Percentiles rank a stretch among this genome's conserved stretches.
These are phyloP conservation scores for Rutpela maculata DNA, from an alignment of 2,888 invertebrate genomes.

Conservation along the genomic window DNA sequence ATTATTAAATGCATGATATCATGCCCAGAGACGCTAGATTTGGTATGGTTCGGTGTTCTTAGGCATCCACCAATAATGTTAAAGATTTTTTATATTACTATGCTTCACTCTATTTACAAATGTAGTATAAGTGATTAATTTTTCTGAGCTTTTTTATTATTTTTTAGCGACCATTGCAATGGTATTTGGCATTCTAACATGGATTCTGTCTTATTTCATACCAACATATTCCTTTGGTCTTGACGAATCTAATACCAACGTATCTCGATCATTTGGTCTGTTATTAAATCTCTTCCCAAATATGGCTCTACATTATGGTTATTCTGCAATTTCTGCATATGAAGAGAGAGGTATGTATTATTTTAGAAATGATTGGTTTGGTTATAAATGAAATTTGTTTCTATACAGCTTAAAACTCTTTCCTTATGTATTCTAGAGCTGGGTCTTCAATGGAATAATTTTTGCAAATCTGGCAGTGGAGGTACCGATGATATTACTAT, in stretches of 20 bases:
- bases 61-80: no score
- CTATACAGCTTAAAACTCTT: not conserved
- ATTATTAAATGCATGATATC: no score
- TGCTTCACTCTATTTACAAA: no score
- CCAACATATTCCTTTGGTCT: conserved; percentile 59
- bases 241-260: conserved; percentile 50
- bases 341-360: conserved; percentile 68
- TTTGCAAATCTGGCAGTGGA: conserved; percentile 69
- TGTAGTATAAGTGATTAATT: no score
- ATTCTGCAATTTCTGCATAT: conserved; percentile 66
- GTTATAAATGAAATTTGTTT: no score
- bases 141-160: no score
- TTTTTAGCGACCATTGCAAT: conserved; percentile 69
- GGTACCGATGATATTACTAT: conserved; percentile 68
- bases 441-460: conserved; percentile 74
- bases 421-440: conserved; percentile 66
- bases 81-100: no score
- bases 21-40: no score
- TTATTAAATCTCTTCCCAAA: conserved; percentile 68
- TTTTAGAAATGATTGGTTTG: not conserved
- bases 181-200: conserved; percentile 67
- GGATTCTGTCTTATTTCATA: conserved; percentile 69
- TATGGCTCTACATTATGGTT: conserved; percentile 69
- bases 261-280: conserved; percentile 58
- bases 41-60: no score